Conservation (phyloP, 2,797 vertebrate species). For the Bradypodion ventrale region DNA sequence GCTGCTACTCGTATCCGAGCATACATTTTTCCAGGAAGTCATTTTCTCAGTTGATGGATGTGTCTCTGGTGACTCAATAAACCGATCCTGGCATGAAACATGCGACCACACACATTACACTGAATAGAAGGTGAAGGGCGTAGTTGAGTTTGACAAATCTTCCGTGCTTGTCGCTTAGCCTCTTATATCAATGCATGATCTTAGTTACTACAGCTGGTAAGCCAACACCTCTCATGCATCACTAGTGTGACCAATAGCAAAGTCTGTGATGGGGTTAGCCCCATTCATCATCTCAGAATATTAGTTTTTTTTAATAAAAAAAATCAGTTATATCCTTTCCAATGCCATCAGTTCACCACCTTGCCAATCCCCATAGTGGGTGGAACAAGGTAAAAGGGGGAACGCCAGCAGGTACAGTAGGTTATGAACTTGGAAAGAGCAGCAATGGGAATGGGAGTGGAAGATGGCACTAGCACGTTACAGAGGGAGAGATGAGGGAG, state of each 20-base stretch:
- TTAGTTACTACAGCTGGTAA: not conserved
- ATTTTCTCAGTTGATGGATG: too few species aligned
- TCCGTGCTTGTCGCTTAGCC: too few species aligned
- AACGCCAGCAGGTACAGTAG: not conserved
- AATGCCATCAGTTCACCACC: not conserved
- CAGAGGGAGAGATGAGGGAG: not conserved
- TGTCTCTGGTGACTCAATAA: too few species aligned
- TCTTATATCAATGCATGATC: not conserved
- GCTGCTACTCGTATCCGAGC: too few species aligned
- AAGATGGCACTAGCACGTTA: not conserved
- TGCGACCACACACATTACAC: too few species aligned
- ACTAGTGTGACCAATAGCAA: not conserved
- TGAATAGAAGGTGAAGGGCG: too few species aligned
- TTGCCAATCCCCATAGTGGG: not conserved
- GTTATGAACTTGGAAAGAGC: conserved; percentile 1
- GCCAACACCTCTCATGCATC: not conserved
- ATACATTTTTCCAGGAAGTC: too few species aligned
- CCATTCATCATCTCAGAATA: conserved; percentile 3
- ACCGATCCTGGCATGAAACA: too few species aligned
- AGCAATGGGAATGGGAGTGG: conserved; percentile 1
- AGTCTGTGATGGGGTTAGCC: not conserved
- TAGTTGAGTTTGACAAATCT: too few species aligned
- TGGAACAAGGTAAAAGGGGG: not conserved
- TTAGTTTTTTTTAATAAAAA: not conserved
- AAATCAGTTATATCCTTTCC: too few species aligned